These are phyloP conservation scores for Pangasius krempfi DNA, from an alignment of 2,797 vertebrate species.

Conservation along the genomic window DNA sequence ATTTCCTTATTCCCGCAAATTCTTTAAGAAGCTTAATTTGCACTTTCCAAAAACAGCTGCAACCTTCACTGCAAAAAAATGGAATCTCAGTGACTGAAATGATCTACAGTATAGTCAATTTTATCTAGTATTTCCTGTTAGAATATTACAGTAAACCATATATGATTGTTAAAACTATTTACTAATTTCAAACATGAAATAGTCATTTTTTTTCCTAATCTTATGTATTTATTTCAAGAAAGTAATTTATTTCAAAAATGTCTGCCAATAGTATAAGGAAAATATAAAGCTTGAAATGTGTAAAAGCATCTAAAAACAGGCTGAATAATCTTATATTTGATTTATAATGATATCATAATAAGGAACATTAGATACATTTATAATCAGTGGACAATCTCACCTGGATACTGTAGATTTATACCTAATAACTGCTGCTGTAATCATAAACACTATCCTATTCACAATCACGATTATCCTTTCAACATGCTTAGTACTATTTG, in stretches of 20 bases:
- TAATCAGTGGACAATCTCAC: neutral
- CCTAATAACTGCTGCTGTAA: neutral
- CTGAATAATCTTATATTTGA: neutral
- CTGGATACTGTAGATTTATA: neutral
- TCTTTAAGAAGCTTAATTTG: neutral
- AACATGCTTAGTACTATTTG: neutral
- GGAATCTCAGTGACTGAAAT: neutral
- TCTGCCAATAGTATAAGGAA: neutral
- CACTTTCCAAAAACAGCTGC: neutral
- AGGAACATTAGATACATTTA: neutral
- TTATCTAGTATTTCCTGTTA: neutral
- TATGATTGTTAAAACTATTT: neutral
- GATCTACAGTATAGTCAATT: neutral
- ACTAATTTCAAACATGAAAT: neutral
- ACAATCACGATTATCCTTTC: neutral
- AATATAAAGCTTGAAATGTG: neutral
- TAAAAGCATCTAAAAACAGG: neutral
- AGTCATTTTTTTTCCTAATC: too few relatives aligned
- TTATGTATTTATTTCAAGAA: neutral
- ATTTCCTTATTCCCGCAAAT: neutral
- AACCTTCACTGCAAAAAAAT: neutral
- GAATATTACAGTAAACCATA: neutral
- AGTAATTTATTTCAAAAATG: neutral
- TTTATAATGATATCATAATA: neutral
- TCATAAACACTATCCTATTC: neutral